Evolutionary conservation across 1,140 invertebrate genomes (phyloP), one percentile per base, ranked within the genome.

Genomic region (Aleiodes sp.): DNA sequence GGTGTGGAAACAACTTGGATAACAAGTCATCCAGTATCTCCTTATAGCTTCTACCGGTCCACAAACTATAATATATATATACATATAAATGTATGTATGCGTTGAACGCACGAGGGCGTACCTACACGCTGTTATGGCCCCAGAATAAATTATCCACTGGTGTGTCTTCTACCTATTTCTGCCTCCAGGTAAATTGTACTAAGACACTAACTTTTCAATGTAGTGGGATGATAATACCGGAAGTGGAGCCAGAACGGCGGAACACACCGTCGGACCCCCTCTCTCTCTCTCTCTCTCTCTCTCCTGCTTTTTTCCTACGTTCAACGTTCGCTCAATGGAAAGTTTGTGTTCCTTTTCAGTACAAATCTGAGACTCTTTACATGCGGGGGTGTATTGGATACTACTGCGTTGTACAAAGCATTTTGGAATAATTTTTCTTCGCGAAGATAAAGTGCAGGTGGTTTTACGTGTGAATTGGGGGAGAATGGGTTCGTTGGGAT

Each of bases 251-350:
- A 84, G 78, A 79, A 83, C 77, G 75, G 84, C 83, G 84, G 84
- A 86, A 86, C 84, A 57, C 57, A 41, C 43, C 16, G 31, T 6
- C 64, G 57, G n/a, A n/a, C n/a, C n/a, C n/a, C n/a, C n/a, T n/a
- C n/a, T n/a, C n/a, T n/a, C n/a, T n/a, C n/a, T n/a, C n/a, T n/a
- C n/a, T n/a, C n/a, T n/a, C n/a, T n/a, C n/a, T n/a, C n/a, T n/a
- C n/a, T n/a, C n/a, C n/a, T n/a, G n/a, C n/a, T n/a, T n/a, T n/a
- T n/a, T n/a, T n/a, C n/a, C n/a, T n/a, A n/a, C 39, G 29, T 43
- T 26, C 81, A 81, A 82, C 82, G 81, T 81, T 84, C 83, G 81
- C 82, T 85, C 82, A 84, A 84, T 84, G 84, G 84, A 86, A 86
- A 86, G 83, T 84, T 81, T 74, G 74, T 78, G 78, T 78, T 72